Base-by-base conservation (phyloP, 2,113 vertebrate genomes). In the Sardina pilchardus region DNA sequence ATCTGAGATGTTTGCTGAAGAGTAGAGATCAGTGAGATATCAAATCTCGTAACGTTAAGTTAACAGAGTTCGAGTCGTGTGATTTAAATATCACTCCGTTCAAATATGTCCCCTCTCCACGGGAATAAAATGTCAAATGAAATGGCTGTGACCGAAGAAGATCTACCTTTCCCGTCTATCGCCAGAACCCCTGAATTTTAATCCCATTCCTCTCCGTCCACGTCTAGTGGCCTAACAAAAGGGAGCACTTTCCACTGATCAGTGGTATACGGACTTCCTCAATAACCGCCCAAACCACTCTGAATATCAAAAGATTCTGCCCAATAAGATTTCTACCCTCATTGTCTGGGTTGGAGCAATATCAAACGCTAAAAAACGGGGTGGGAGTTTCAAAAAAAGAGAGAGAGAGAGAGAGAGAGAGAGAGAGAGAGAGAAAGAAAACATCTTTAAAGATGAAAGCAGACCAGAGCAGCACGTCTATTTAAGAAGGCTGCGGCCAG, bases 311-410 rank as follows among this genome's bases (percentile, higher is more conserved):
- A 78, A 78, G 30, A 78, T 1, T 71, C 63, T 71, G 71, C 6
- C 26, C 30, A 78, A 53, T 93, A 88, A 86, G 88, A 88, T 90
- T 87, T 47, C 36, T 78, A 78, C 71, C 36, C 30, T 16, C 71
- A 78, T 78, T 78, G 71, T 78, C 71, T 78, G 71, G 71, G 71
- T 78, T 12, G 26, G 36, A 36, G 16, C 71, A 78, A 39, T 36
- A 78, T 78, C 30, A 34, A 34, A 36, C 16, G 19, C 26, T 4
- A 36, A 36, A 78, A 16, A 78, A 78, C 5, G 6, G 63, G 9
- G 30, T 36, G 12, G 71, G 30, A 16, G 24, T n/a, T 63, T 17
- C 21, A 0, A 7, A 63, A 63, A 63, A 30, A 71, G n/a, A n/a
- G n/a, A n/a, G n/a, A n/a, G n/a, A n/a, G n/a, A n/a, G n/a, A n/a